Conservation (phyloP, 2,797 vertebrate species). For the Hemibagrus guttatus region DNA sequence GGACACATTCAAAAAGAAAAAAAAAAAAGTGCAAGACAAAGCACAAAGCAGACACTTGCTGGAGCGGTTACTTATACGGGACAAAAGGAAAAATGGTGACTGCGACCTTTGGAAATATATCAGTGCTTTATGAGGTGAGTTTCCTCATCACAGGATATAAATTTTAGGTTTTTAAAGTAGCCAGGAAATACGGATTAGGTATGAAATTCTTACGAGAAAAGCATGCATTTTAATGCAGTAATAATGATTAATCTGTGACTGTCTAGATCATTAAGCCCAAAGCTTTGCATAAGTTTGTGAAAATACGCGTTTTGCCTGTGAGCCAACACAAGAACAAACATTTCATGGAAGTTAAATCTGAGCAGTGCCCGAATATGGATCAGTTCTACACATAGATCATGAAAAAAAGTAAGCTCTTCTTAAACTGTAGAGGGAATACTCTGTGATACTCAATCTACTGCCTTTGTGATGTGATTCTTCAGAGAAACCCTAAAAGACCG, state of each 20-base stretch:
- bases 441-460: neutral
- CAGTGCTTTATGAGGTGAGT: neutral
- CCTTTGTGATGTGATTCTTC: neutral
- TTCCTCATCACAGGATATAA: neutral
- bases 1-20: slow-evolving; percentile 50
- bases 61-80: neutral
- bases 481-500: neutral
- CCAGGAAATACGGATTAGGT: neutral
- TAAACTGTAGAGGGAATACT: neutral
- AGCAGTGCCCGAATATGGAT: neutral
- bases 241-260: neutral
- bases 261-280: neutral
- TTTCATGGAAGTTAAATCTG: neutral
- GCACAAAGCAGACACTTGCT: neutral
- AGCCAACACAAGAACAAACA: neutral
- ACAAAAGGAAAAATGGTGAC: neutral
- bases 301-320: neutral
- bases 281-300: neutral
- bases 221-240: neutral
- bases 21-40: slow-evolving; percentile 17
- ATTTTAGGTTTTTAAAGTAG: neutral
- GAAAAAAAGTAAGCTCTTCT: neutral
- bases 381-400: neutral
- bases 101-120: neutral
- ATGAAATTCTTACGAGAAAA: neutral